These are phyloP conservation scores for Apogon hyalosoma DNA, from an alignment of 2,797 vertebrate genomes.

Conservation along the genomic window DNA sequence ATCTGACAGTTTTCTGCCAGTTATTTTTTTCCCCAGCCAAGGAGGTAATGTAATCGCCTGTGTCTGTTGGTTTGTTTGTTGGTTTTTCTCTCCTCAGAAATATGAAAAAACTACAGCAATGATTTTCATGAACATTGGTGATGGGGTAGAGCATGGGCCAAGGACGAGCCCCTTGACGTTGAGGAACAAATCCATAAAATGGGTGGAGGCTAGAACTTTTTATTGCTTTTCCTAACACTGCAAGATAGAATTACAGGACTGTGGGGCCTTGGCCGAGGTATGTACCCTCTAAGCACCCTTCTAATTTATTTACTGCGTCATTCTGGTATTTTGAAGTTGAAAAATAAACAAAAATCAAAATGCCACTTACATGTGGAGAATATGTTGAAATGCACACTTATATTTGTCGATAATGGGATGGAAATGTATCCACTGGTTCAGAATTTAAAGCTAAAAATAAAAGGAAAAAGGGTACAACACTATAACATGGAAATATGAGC, in stretches of 20 bases:
- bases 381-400: constrained; percentile 20
- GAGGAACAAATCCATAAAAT: no score
- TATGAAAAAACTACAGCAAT: no score
- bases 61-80: no score
- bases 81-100: no score
- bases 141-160: no score
- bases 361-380: not conserved
- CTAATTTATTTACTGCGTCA: constrained; percentile 47
- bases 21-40: constrained; percentile 34
- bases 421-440: constrained; percentile 32
- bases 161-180: no score
- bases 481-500: constrained; percentile 50
- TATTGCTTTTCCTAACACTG: no score
- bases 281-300: not conserved
- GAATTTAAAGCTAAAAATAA: constrained; percentile 35
- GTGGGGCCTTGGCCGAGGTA: no score
- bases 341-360: constrained; percentile 45
- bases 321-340: constrained; percentile 34
- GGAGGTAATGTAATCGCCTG: no score
- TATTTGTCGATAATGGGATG: constrained; percentile 25
- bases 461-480: constrained; percentile 50
- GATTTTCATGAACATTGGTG: no score
- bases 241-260: no score
- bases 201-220: no score
- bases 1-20: constrained; percentile 60